Base-by-base conservation (phyloP, 1,140 invertebrate species). In the Luehdorfia chinensis region DNA sequence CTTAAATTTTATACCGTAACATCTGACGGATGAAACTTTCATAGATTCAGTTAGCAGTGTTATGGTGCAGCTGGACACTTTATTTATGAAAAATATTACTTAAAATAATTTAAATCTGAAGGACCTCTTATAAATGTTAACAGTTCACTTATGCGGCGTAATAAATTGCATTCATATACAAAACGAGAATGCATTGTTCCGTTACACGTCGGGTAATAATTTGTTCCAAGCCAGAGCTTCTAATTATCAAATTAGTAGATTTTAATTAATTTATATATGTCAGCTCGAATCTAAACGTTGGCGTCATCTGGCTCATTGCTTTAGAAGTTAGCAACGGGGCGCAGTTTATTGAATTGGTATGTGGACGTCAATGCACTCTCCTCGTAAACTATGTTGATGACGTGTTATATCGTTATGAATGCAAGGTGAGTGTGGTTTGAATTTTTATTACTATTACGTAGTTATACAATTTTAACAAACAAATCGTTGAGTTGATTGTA, bases 321-420 rank as follows among this genome's bases (percentile, higher is more conserved):
- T n/a, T 33, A n/a, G 18, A 16, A 43, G 21, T 34, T 15, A 25
- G 18, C 44, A 23, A 12, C n/a, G 23, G 16, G 50, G 44, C 28
- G 34, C 41, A 47, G 32, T 66, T 62, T 51, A 57, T n/a, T 55
- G 50, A 62, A 56, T 62, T 59, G 47, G 50, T 63, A 58, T 49
- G 51, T 56, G 28, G 18, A 47, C 39, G 47, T 47, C 54, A 63
- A 55, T 57, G 50, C 55, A 59, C 54, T 50, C 36, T 11, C 15
- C 32, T 54, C 44, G 45, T 47, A 48, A 48, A 59, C 33, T 46
- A 50, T 37, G 23, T 32, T 12, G 9, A 52, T 39, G 44, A 33
- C 36, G 32, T 47, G 47, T 55, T 58, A 57, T 47, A 33, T 31
- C 31, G 21, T 47, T 30, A 36, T 50, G 49, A 52, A 55, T 52